phyloP scores from a whole-genome alignment of 2,888 invertebrate species.

The Drosophila siamana region DNA sequence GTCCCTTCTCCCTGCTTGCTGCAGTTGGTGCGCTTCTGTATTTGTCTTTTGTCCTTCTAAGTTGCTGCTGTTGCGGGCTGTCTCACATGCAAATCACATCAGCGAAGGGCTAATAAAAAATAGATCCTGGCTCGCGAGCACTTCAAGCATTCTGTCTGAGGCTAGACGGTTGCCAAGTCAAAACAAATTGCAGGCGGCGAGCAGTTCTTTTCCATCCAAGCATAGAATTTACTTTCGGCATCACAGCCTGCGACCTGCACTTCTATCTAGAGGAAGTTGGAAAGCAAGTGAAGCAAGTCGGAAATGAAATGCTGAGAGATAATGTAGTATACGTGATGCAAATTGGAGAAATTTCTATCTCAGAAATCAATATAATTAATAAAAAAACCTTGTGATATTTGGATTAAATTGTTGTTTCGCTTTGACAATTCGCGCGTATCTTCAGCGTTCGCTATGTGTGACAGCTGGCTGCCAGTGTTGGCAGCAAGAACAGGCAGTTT shows the following conservation, averaged over 20 bases:
- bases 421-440: not conserved
- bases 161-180: conserved; percentile 45
- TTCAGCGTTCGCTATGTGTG: conserved; percentile 21
- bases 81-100: conserved; percentile 62
- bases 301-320: conserved; percentile 5
- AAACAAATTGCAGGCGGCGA: conserved; percentile 58
- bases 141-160: conserved; percentile 40
- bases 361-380: conserved; percentile 19
- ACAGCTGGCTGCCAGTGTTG: conserved; percentile 20
- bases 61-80: conserved; percentile 21
- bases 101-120: conserved; percentile 59
- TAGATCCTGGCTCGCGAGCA: conserved; percentile 34
- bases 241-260: conserved; percentile 39
- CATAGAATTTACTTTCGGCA: conserved; percentile 63
- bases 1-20: not conserved
- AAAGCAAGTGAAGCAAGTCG: not conserved
- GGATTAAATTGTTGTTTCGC: conserved; percentile 1
- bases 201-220: too few relatives aligned
- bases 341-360: not conserved
- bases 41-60: conserved; percentile 53
- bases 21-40: not conserved
- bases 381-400: conserved; percentile 5
- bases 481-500: conserved; percentile 61
- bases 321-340: conserved; percentile 4
- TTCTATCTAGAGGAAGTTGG: not conserved